Base-by-base conservation (phyloP, 2,797 vertebrate species). In the Alfaro cultratus region DNA sequence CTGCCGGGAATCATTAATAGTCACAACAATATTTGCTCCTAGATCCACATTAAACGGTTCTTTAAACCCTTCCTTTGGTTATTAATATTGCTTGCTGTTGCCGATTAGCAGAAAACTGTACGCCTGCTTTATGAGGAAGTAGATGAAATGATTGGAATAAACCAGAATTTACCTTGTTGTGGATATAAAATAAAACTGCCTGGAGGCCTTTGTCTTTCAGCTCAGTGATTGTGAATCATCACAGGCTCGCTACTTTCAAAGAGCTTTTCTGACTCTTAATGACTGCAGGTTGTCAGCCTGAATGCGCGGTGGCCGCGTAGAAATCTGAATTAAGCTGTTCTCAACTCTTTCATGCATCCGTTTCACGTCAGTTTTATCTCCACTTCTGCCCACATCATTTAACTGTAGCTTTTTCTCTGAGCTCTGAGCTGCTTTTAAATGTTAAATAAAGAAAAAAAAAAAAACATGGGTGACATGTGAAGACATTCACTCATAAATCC, bases 161-260 rank as follows among this genome's bases (percentile, higher is more conserved):
- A 86, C 82, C 74, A 75, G 78, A 82, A 86, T 90, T 92, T 91
- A 87, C 77, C 78, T 81, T 53, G 76, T 88, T 71, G 53, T 79
- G 73, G 45, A 87, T 80, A 85, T 81, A 85, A 86, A 92, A 83
- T 88, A 79, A 91, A 89, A 83, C 41, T 77, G 87, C 88, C 87
- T 67, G 73, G 13, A 80, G 87, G 82, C 91, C 87, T 93, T 93
- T 92, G 90, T 90, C 87, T 91, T 84, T 45, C 77, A 64, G 78
- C 67, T 80, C 82, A 91, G 85, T 86, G 85, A 88, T 82, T 75
- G 88, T 84, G 88, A 90, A 88, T 91, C 91, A 93, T 93, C 89
- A 88, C 84, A 88, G 75, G 26, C 79, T 82, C 60, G 62, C 73
- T 77, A 84, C 82, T 84, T 88, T 90, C 79, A 77, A 86, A 76